phyloP scores from a whole-genome alignment of 2,888 invertebrate species.

The Folsomia candida region DNA sequence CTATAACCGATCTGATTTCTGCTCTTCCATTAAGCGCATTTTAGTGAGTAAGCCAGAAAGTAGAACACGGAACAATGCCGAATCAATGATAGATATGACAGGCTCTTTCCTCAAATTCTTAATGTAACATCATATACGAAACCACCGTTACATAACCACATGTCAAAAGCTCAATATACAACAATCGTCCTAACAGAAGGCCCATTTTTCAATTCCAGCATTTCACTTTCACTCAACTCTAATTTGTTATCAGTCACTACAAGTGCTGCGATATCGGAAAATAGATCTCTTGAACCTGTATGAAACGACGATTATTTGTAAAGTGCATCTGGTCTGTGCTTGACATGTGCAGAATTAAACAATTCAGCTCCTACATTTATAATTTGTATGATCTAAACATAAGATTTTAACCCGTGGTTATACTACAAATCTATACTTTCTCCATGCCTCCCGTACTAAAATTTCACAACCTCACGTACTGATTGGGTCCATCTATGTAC shows the following conservation, averaged over 20 bases:
- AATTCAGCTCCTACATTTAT: background rate
- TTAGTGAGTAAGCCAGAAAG: too few relatives aligned
- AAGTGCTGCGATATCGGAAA: background rate
- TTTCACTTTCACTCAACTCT: background rate
- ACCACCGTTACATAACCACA: too few relatives aligned
- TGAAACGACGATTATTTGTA: background rate
- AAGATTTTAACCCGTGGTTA: slow-evolving; percentile 2
- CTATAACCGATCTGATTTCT: too few relatives aligned
- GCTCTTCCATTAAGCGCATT: too few relatives aligned
- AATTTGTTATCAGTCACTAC: background rate
- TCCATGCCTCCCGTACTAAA: background rate
- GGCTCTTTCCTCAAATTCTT: too few relatives aligned
- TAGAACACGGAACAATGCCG: too few relatives aligned
- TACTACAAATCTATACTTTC: too few relatives aligned
- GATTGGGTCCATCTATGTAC: too few relatives aligned
- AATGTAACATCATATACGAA: too few relatives aligned
- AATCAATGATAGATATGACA: too few relatives aligned
- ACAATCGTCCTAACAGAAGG: too few relatives aligned
- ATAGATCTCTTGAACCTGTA: background rate
- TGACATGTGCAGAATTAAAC: background rate
- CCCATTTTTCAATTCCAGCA: background rate
- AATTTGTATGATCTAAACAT: background rate
- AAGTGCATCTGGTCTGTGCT: slow-evolving; percentile 9
- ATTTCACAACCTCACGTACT: background rate
- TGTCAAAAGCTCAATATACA: too few relatives aligned